A percentile compares a stretch with the other conserved stretches of the same genome.
Conservation (phyloP, 2,113 vertebrate species). For the Muntiacus muntjak region DNA sequence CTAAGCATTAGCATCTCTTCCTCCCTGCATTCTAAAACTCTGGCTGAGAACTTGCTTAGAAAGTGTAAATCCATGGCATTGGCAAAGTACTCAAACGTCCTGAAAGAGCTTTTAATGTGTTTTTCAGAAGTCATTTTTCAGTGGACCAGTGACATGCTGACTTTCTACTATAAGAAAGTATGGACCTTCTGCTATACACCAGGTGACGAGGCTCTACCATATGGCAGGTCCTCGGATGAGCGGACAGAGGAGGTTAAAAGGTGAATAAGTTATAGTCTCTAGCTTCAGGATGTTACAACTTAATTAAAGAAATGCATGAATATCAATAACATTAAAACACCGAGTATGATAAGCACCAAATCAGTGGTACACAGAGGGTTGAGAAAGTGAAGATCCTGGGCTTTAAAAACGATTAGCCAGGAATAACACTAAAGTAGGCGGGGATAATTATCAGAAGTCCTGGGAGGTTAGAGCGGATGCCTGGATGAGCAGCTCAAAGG, state of each 20-base stretch:
- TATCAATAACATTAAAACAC: background rate
- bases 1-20: background rate
- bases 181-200: background rate
- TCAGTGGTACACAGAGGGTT: background rate
- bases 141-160: background rate
- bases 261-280: background rate
- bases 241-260: background rate
- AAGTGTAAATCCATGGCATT: background rate
- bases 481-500: background rate
- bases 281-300: background rate
- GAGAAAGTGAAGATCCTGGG: background rate
- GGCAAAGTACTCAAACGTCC: background rate
- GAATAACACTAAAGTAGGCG: background rate
- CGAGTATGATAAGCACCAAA: background rate
- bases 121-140: constrained; percentile 39
- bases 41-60: background rate
- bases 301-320: background rate
- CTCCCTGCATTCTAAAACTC: background rate
- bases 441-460: background rate
- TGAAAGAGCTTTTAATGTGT: background rate
- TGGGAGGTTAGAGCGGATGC: background rate
- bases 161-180: background rate
- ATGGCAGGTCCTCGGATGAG: background rate
- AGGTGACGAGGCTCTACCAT: background rate
- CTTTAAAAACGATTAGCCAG: background rate